Percentiles rank a stretch among this genome's conserved stretches.
These are phyloP conservation scores for Megalonaias nervosa DNA, from an alignment of 1,140 invertebrate species.

Conservation along the genomic window DNA sequence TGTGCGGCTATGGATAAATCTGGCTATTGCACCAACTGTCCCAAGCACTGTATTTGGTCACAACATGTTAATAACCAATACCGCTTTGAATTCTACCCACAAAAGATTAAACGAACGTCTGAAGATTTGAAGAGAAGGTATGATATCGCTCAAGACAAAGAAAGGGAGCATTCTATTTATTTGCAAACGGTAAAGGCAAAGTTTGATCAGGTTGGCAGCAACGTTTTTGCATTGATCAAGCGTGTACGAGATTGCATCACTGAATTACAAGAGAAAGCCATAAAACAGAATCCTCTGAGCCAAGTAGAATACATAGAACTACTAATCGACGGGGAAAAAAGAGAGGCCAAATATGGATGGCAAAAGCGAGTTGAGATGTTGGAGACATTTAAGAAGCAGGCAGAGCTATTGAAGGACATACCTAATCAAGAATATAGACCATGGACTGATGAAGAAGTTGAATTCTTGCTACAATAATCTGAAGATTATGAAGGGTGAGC, in stretches of 20 bases:
- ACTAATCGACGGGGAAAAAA: slow-evolving; percentile 21
- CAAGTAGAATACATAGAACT: slow-evolving; percentile 29
- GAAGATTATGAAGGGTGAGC: too few relatives aligned
- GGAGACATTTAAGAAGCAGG: slow-evolving; percentile 5
- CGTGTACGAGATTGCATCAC: slow-evolving; percentile 17
- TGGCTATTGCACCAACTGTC: slow-evolving; percentile 24
- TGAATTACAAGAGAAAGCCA: slow-evolving; percentile 18
- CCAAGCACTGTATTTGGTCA: slow-evolving; percentile 14
- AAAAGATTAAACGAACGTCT: slow-evolving; percentile 17
- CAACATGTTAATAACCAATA: slow-evolving; percentile 22
- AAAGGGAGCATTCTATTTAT: slow-evolving; percentile 16
- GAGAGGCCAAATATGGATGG: slow-evolving; percentile 12
- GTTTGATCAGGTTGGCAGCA: slow-evolving; percentile 1
- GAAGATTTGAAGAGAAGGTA: slow-evolving; percentile 12
- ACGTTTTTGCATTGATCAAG: slow-evolving; percentile 7
- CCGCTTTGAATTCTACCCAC: slow-evolving; percentile 1
- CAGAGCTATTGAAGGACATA: not conserved
- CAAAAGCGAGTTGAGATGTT: slow-evolving; percentile 9
- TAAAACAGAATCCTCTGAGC: slow-evolving; percentile 24
- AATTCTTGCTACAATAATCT: too few relatives aligned
- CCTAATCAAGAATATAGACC: too few relatives aligned
- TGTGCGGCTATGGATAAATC: slow-evolving; percentile 5
- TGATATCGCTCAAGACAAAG: slow-evolving; percentile 12
- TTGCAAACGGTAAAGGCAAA: slow-evolving; percentile 24
- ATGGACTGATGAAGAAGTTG: too few relatives aligned